Percentiles rank a stretch among this genome's conserved stretches.
phyloP scores from a whole-genome alignment of 2,888 invertebrate genomes.

The Nyleta sp. region DNA sequence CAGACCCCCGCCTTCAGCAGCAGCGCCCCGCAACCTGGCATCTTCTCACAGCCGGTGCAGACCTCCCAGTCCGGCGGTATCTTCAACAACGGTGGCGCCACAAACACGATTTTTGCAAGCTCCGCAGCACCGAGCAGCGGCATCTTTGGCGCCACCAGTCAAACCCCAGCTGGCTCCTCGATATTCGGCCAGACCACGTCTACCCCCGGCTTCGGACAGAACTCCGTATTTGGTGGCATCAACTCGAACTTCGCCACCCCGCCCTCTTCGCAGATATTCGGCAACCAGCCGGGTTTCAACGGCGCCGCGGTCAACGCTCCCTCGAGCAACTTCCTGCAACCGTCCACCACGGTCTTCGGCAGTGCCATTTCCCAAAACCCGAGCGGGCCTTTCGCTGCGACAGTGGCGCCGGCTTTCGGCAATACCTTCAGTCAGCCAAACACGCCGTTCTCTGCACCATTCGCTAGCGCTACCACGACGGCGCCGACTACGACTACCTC shows the following conservation, averaged over 20 bases:
- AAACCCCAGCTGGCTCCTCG: constrained; percentile 28
- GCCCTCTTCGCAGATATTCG: constrained; percentile 41
- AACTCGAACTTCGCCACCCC: constrained; percentile 66
- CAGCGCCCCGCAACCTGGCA: constrained; percentile 9
- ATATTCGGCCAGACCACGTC: constrained; percentile 72
- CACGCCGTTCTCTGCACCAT: constrained; percentile 23
- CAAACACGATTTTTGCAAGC: constrained; percentile 29
- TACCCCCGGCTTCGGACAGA: constrained; percentile 73
- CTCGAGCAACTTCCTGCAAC: constrained; percentile 34
- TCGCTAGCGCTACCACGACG: constrained; percentile 19
- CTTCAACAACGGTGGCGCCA: constrained; percentile 2
- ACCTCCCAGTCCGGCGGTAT: constrained; percentile 19
- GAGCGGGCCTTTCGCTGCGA: constrained; percentile 45
- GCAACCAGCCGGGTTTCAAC: constrained; percentile 68
- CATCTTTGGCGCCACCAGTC: constrained; percentile 36
- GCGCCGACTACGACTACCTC: constrained; percentile 33
- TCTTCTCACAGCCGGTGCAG: constrained; percentile 37
- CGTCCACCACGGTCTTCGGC: constrained; percentile 35
- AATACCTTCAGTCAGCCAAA: constrained; percentile 48
- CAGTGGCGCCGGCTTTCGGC: constrained; percentile 64
- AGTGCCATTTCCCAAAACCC: constrained; percentile 46
- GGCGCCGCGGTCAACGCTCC: constrained; percentile 47
- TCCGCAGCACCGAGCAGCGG: constrained; percentile 1
- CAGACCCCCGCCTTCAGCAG: constrained; percentile 34
- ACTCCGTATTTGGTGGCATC: constrained; percentile 73